Conservation (phyloP, 2,888 invertebrate genomes). For the Leucophora obtusa region DNA sequence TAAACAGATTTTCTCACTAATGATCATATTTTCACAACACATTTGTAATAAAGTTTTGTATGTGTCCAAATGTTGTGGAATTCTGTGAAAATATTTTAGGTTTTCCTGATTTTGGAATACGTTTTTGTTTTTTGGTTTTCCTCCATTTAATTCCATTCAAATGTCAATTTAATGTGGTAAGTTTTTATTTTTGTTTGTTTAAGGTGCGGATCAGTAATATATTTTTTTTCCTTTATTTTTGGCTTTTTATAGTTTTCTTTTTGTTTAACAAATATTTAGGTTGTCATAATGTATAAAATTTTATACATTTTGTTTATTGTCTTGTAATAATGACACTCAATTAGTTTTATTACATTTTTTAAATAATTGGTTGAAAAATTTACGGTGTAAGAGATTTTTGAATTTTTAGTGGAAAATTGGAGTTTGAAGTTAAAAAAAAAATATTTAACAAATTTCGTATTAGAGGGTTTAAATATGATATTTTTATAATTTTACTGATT, state of each 20-base stretch:
- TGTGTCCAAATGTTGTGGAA: constrained; percentile 24
- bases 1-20: constrained; percentile 57
- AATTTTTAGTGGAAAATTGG: not conserved
- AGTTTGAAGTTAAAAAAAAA: too few relatives aligned
- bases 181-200: constrained; percentile 29
- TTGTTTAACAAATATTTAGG: constrained; percentile 45
- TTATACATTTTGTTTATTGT: constrained; percentile 60
- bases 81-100: constrained; percentile 34
- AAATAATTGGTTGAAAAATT: constrained; percentile 58
- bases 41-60: constrained; percentile 3
- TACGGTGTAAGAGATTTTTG: constrained; percentile 10
- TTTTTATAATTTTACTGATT: too few relatives aligned
- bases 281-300: constrained; percentile 63
- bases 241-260: constrained; percentile 30
- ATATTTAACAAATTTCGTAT: too few relatives aligned
- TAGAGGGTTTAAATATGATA: too few relatives aligned
- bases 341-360: constrained; percentile 61
- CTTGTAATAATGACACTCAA: constrained; percentile 60
- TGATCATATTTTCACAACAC: constrained; percentile 41
- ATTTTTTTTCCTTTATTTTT: constrained; percentile 15
- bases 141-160: constrained; percentile 59
- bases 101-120: constrained; percentile 35
- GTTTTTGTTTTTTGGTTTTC: constrained; percentile 18
- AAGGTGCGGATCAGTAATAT: constrained; percentile 60
- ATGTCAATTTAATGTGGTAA: constrained; percentile 56